These are phyloP conservation scores for Heliconius himera DNA, from an alignment of 1,140 invertebrate genomes.

Conservation along the genomic window DNA sequence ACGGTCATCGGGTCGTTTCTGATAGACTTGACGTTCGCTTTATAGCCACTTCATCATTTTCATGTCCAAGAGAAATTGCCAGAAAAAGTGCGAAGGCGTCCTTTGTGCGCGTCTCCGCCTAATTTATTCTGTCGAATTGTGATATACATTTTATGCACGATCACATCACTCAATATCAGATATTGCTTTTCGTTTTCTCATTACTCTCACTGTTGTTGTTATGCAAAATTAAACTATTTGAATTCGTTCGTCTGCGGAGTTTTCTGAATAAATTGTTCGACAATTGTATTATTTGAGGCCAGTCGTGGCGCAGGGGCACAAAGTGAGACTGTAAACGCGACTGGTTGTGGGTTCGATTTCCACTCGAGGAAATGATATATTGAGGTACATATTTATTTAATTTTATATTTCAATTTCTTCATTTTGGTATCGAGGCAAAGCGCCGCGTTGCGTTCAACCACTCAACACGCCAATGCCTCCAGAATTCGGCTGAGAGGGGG, in stretches of 20 bases:
- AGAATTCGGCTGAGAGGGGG: neutral
- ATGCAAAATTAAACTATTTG: neutral
- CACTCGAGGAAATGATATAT: too few relatives aligned
- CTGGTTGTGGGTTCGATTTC: neutral
- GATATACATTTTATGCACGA: neutral
- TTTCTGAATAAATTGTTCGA: neutral
- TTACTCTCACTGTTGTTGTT: neutral
- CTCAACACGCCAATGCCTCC: neutral
- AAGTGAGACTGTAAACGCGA: neutral
- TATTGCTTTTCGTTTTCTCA: conserved; percentile 13
- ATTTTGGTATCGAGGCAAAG: neutral
- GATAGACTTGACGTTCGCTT: conserved; percentile 46
- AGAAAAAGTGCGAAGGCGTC: conserved; percentile 22
- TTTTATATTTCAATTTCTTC: neutral
- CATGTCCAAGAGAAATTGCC: conserved; percentile 41
- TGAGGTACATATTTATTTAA: too few relatives aligned
- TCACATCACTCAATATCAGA: conserved; percentile 14
- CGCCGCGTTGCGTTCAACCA: neutral
- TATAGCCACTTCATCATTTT: conserved; percentile 54
- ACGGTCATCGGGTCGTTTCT: conserved; percentile 36
- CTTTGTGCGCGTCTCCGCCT: neutral
- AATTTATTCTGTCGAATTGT: conserved; percentile 21
- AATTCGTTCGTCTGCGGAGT: neutral
- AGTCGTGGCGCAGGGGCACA: neutral
- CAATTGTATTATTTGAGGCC: neutral